Base-by-base conservation (phyloP, 2,888 invertebrate species). In the Hydriomena furcata region DNA sequence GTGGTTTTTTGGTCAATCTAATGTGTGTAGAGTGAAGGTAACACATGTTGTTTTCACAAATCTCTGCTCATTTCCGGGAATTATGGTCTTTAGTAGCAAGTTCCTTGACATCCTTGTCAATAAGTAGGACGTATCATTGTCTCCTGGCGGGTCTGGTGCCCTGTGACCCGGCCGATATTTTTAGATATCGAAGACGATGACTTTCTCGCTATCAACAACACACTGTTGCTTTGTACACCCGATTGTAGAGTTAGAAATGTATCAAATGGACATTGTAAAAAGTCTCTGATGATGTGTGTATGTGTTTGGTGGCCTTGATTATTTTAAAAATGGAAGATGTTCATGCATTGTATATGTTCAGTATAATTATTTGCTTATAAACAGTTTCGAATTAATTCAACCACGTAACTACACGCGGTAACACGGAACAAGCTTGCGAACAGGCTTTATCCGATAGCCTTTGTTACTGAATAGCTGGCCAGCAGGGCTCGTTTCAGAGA, bases 221-320 rank as follows among this genome's bases (percentile, higher is more conserved):
- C 41, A 38, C 62, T 74, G 84, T 84, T 82, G 72, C 82, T 77
- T 84, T 70, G 82, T 77, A 82, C 73, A 71, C 69, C 56, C 49
- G 23, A 13, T 3, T 32, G 32, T 43, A 55, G 55, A 57, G 49
- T 24, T 64, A 52, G 21, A 11, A 60, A 42, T 10, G 2, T 30
- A 23, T 41, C 7, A 12, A 41, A 25, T 10, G 6, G 12, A 20
- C 20, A 36, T 20, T 10, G 3, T 30, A 28, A 5, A 17, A 17
- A 3, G 17, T 2, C 17, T 3, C 36, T 10, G 5, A n/a, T n/a
- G n/a, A n/a, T n/a, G n/a, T n/a, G n/a, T n/a, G n/a, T n/a, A n/a
- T n/a, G n/a, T n/a, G n/a, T n/a, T n/a, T n/a, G n/a, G n/a, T n/a
- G n/a, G n/a, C n/a, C n/a, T n/a, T n/a, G n/a, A n/a, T n/a, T n/a